phyloP scores from a whole-genome alignment of 2,797 vertebrate species.

The Myotis pilosus region DNA sequence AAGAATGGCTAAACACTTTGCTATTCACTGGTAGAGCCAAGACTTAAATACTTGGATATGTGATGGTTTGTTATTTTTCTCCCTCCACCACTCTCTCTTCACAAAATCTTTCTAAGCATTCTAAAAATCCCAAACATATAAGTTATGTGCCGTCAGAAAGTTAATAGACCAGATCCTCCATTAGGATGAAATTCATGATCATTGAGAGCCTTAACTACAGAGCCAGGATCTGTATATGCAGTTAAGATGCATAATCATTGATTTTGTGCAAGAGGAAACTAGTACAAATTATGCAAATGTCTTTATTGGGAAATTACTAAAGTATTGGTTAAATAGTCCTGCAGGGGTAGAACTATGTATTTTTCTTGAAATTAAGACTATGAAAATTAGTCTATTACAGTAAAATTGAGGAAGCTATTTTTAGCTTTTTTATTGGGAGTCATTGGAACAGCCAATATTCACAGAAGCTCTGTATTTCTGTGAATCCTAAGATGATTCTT shows the following conservation, averaged over 20 bases:
- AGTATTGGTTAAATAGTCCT: neutral
- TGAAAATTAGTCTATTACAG: neutral
- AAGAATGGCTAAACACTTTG: neutral
- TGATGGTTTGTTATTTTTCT: neutral
- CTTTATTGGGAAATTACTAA: neutral
- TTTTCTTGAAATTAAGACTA: constrained; percentile 14
- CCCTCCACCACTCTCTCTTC: neutral
- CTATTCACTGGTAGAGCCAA: neutral
- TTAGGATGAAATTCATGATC: neutral
- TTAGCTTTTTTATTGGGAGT: neutral
- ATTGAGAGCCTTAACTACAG: neutral
- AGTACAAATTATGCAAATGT: constrained; percentile 15
- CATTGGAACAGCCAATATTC: neutral
- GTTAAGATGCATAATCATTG: neutral
- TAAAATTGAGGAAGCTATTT: neutral
- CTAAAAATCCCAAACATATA: neutral
- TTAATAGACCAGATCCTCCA: neutral
- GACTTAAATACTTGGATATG: neutral
- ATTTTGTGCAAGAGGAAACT: constrained; percentile 1
- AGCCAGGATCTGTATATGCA: neutral
- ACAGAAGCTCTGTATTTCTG: neutral
- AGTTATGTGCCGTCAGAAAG: neutral
- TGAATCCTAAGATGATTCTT: constrained; percentile 13
- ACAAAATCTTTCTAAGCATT: neutral
- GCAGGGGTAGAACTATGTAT: neutral